Evolutionary conservation across 2,113 vertebrate species (phyloP).

Genomic region (Morone chrysops): DNA sequence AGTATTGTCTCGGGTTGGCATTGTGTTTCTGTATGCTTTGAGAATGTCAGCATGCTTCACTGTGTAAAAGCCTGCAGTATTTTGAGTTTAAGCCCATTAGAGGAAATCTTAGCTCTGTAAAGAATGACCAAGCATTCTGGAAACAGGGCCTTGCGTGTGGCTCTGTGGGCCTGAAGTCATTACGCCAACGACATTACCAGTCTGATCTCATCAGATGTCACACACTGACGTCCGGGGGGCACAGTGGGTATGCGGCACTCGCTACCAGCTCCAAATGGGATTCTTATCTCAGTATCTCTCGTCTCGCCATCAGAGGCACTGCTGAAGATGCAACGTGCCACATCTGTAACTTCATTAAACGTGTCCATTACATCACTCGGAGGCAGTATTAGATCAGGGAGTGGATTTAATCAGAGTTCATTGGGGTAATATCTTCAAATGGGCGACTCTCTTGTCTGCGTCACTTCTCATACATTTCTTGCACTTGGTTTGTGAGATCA

Average conservation of each 20-base stretch:
- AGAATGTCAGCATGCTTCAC: constrained; percentile 7
- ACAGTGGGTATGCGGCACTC: constrained; percentile 31
- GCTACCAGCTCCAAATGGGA: constrained; percentile 67
- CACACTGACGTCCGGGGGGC: constrained; percentile 53
- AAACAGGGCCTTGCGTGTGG: constrained; percentile 45
- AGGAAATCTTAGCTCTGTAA: constrained; percentile 28
- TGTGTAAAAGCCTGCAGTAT: constrained; percentile 19
- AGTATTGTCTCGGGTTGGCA: no score
- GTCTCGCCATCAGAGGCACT: constrained; percentile 53
- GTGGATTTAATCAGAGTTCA: constrained; percentile 69
- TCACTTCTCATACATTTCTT: constrained; percentile 45
- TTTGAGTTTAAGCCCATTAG: constrained; percentile 47
- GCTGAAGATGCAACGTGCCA: constrained; percentile 61
- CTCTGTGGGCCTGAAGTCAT: constrained; percentile 56
- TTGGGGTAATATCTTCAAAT: constrained; percentile 60
- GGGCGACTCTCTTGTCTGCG: constrained; percentile 32
- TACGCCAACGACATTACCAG: constrained; percentile 71
- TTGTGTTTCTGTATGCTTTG: background rate
- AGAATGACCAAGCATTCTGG: constrained; percentile 51
- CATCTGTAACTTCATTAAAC: constrained; percentile 76
- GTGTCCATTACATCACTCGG: constrained; percentile 76
- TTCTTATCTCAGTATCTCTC: constrained; percentile 72
- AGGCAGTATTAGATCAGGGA: constrained; percentile 69
- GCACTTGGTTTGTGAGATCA: constrained; percentile 31
- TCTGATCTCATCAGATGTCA: constrained; percentile 72